Evolutionary conservation across 2,888 invertebrate species (phyloP).

Genomic region (Arctia plantaginis): DNA sequence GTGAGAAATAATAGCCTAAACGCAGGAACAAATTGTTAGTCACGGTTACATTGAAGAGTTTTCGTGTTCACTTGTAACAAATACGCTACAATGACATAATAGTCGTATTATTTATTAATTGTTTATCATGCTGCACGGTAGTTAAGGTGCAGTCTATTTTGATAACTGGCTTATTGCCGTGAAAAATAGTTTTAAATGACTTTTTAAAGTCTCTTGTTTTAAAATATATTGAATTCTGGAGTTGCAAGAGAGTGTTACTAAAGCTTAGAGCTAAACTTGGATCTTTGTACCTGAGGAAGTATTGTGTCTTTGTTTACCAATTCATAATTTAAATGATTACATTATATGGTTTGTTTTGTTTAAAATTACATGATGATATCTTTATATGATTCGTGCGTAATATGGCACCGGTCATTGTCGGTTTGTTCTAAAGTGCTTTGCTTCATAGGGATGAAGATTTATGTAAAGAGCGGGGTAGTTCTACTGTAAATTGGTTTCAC

Average conservation of each 20-base stretch:
- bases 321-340: background rate
- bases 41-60: constrained; percentile 55
- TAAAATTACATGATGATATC: background rate
- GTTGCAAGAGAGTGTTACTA: background rate
- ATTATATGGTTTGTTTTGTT: too few species aligned
- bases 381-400: background rate
- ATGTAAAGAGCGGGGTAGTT: background rate
- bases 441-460: background rate
- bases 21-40: constrained; percentile 68
- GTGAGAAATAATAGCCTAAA: constrained; percentile 62
- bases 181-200: background rate
- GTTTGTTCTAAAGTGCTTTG: background rate
- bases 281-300: background rate
- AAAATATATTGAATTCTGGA: background rate
- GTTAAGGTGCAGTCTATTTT: constrained; percentile 28
- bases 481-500: too few species aligned
- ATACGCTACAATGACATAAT: constrained; percentile 63
- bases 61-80: constrained; percentile 47
- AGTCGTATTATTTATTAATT: constrained; percentile 60
- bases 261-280: background rate
- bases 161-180: constrained; percentile 6
- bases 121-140: constrained; percentile 46
- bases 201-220: background rate
- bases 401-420: background rate
- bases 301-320: background rate